Evolutionary conservation across 2,888 invertebrate species (phyloP).

Genomic region (Conchocele bisecta): DNA sequence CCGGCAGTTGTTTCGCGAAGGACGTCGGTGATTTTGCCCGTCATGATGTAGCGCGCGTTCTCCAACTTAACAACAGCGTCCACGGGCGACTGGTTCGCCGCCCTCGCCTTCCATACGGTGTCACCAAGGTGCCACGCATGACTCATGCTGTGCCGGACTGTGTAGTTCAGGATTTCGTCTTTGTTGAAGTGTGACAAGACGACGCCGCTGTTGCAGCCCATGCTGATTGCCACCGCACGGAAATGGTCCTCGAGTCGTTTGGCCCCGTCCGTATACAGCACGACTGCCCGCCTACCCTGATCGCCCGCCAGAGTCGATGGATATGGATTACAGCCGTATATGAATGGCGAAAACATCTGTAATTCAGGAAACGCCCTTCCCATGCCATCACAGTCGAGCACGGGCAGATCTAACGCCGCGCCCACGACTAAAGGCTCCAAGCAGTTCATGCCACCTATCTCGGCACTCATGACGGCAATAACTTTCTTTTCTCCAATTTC

Average conservation of each 20-base stretch:
- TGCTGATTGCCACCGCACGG: constrained; percentile 69
- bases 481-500: constrained; percentile 44
- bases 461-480: constrained; percentile 70
- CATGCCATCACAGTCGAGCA: constrained; percentile 79
- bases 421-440: constrained; percentile 74
- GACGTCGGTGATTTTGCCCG: constrained; percentile 76
- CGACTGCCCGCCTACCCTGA: constrained; percentile 67
- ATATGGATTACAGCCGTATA: constrained; percentile 67
- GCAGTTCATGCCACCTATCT: constrained; percentile 78
- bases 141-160: constrained; percentile 67
- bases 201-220: constrained; percentile 73
- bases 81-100: constrained; percentile 64
- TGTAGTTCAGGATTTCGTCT: constrained; percentile 57
- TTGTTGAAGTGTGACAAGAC: constrained; percentile 57
- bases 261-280: constrained; percentile 63
- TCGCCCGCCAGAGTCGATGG: constrained; percentile 71
- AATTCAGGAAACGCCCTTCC: constrained; percentile 80
- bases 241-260: constrained; percentile 74
- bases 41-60: constrained; percentile 61
- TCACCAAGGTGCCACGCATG: constrained; percentile 77
- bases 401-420: constrained; percentile 70
- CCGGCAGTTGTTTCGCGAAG: constrained; percentile 71
- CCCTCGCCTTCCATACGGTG: constrained; percentile 69
- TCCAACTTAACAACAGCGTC: constrained; percentile 66
- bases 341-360: constrained; percentile 75